These are phyloP conservation scores for Helicolenus hilgendorfi DNA, from an alignment of 2,797 vertebrate genomes.

Conservation along the genomic window DNA sequence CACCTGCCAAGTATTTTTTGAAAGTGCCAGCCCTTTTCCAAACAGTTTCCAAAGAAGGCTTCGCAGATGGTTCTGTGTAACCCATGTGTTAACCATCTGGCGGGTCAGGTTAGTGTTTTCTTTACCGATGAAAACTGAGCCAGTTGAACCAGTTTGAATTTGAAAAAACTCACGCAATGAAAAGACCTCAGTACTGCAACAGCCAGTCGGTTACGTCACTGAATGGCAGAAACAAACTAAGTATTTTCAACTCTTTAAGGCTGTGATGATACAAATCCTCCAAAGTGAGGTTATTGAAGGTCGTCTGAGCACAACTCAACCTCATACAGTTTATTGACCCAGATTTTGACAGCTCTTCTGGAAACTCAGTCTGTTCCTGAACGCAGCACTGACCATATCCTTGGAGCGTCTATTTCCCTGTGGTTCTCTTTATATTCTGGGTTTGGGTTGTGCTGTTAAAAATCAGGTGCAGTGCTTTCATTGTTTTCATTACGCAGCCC, in stretches of 20 bases:
- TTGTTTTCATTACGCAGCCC: slow-evolving; percentile 41
- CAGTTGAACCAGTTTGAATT: not conserved
- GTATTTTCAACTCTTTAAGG: not conserved
- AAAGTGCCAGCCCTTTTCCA: too few species aligned
- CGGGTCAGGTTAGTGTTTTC: too few species aligned
- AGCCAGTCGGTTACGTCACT: too few species aligned
- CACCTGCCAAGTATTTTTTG: too few species aligned
- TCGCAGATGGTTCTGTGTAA: too few species aligned
- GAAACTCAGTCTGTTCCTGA: slow-evolving; percentile 41
- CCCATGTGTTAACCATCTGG: too few species aligned
- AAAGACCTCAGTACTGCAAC: not conserved
- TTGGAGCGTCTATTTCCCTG: slow-evolving; percentile 17
- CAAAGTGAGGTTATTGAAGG: not conserved
- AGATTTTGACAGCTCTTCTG: slow-evolving; percentile 44
- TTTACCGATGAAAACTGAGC: not conserved
- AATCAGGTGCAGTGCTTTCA: slow-evolving; percentile 56
- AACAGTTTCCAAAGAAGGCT: too few species aligned
- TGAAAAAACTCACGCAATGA: not conserved
- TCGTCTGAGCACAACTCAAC: slow-evolving; percentile 5
- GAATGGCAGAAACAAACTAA: not conserved
- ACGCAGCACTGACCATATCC: slow-evolving; percentile 32
- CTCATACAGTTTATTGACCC: slow-evolving; percentile 1
- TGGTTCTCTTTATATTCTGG: slow-evolving; percentile 40
- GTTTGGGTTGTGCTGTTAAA: slow-evolving; percentile 25
- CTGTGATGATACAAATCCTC: not conserved